Conservation (phyloP, 1,140 invertebrate species). For the Dendroctonus valens region DNA sequence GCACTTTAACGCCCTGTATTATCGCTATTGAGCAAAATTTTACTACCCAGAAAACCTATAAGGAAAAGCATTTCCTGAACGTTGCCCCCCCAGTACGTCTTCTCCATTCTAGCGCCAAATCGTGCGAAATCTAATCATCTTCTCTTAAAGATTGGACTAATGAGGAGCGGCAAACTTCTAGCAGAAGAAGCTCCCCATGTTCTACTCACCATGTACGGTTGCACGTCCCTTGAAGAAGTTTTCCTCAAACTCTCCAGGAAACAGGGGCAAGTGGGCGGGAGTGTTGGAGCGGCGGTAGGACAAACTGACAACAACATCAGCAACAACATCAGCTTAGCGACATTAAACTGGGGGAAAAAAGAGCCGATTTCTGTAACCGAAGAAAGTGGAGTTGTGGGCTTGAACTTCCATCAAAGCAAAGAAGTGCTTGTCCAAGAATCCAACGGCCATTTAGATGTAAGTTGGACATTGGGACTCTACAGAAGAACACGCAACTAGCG, state of each 20-base stretch:
- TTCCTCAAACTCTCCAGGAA: constrained; percentile 85
- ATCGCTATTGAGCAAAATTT: too few species aligned
- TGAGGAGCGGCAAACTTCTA: constrained; percentile 86
- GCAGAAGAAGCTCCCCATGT: constrained; percentile 89
- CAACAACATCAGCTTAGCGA: constrained; percentile 76
- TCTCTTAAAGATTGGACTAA: constrained; percentile 79
- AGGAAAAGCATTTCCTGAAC: too few species aligned
- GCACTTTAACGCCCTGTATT: too few species aligned
- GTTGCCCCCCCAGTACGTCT: too few species aligned
- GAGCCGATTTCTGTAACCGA: constrained; percentile 79
- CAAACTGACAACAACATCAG: constrained; percentile 64
- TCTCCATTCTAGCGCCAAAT: too few species aligned
- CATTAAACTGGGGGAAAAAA: constrained; percentile 76
- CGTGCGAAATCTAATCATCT: too few species aligned
- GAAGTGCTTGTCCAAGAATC: constrained; percentile 77
- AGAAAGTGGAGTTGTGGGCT: constrained; percentile 78
- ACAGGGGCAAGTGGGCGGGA: constrained; percentile 43
- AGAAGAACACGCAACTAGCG: neutral
- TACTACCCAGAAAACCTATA: too few species aligned
- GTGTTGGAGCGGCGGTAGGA: constrained; percentile 4
- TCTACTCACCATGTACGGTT: constrained; percentile 78
- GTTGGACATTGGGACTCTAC: constrained; percentile 9
- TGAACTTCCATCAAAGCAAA: constrained; percentile 88
- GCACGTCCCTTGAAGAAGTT: constrained; percentile 86
- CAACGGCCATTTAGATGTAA: constrained; percentile 60